Evolutionary conservation across 2,113 vertebrate genomes (phyloP), one percentile per base, ranked within the genome.

Genomic region (Rutilus rutilus): DNA sequence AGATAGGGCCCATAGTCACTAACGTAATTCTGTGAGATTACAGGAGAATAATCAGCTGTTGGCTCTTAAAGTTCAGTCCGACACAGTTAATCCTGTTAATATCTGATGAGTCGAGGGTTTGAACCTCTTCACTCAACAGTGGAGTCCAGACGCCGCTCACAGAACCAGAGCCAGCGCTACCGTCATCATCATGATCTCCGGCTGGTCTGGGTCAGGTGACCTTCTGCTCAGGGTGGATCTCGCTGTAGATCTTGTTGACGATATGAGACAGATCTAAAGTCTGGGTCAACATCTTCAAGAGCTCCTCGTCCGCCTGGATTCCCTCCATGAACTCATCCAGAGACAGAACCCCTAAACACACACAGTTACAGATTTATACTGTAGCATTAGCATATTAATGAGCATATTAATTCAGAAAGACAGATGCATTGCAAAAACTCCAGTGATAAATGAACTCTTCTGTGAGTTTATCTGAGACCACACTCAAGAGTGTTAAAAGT

Each of bases 281-380:
- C 86, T 96, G 93, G 0, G 97, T 98, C 47, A 97, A 91, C 9
- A 92, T 96, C 8, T 94, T 90, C 77, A 96, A 93, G 65, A 98
- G 95, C 90, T 90, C 73, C 78, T 96, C 94, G 0, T 97, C 96
- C 36, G 95, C 96, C 85, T 97, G 96, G 52, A 97, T 93, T 0
- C 96, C 96, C 5, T 96, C 95, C 92, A 97, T 94, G 92, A 97
- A 97, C 92, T 98, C 97, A 2, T 97, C 96, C 85, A 96, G 91
- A 57, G 96, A 96, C 33, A 97, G 91, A 59, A 97, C 96, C 0
- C 96, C 97, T 97, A 87, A 0, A 0, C 60, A 67, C 79, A 82
- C 33, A 75, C 30, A 33, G 33, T 33, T 33, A 33, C 33, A 33
- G 33, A 33, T 33, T 33, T 33, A 33, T 0, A 33, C 5, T 17